phyloP scores from a whole-genome alignment of 2,888 invertebrate species.

The Neria commutata region DNA sequence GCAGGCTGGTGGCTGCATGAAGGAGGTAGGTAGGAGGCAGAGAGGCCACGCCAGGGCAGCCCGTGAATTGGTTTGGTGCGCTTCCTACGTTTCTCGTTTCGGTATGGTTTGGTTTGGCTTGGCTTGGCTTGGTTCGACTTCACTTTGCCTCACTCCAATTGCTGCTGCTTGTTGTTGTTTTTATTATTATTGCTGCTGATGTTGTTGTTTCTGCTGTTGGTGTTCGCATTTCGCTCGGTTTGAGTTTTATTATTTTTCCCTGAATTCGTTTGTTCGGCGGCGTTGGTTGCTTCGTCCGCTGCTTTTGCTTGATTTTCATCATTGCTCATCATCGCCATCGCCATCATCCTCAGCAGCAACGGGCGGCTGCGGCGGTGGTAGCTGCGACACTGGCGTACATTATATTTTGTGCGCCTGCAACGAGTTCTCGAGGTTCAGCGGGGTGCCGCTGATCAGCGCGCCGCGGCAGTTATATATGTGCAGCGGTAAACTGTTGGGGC shows the following conservation, averaged over 20 bases:
- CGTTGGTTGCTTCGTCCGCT: not conserved
- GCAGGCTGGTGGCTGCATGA: not conserved
- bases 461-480: constrained; percentile 2
- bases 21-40: not conserved
- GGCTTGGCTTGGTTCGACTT: constrained; percentile 2
- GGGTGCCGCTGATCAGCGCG: constrained; percentile 21
- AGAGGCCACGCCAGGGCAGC: not conserved
- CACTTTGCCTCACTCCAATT: too few species aligned
- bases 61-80: not conserved
- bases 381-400: constrained; percentile 23
- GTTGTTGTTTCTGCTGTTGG: not conserved
- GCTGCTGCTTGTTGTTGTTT: too few species aligned
- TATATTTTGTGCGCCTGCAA: constrained; percentile 32
- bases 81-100: not conserved
- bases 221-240: constrained; percentile 20
- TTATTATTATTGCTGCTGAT: too few species aligned
- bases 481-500: not conserved
- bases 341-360: constrained; percentile 9
- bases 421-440: constrained; percentile 27
- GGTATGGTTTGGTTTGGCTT: not conserved
- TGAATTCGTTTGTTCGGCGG: constrained; percentile 3
- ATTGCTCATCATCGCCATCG: constrained; percentile 16
- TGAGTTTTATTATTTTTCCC: constrained; percentile 20
- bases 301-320: constrained; percentile 18
- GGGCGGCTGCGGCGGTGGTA: too few species aligned